phyloP scores from a whole-genome alignment of 2,888 invertebrate genomes.

The Disparrhopalites patrizii region DNA sequence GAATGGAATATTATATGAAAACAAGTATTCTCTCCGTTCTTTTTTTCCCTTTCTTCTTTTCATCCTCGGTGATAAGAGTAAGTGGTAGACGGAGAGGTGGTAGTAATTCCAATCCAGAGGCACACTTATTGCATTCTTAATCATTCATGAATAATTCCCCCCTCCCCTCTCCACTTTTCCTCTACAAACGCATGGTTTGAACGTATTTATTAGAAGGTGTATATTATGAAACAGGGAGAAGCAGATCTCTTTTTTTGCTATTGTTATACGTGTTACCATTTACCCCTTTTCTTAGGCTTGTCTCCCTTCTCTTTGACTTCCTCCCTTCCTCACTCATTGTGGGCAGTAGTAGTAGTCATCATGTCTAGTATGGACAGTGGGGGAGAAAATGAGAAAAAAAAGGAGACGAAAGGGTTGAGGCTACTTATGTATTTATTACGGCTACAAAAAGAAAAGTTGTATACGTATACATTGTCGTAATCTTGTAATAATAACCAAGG shows the following conservation, averaged over 20 bases:
- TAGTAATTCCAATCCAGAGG: slow-evolving; percentile 9
- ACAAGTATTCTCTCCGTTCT: too few relatives aligned
- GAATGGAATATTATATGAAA: too few relatives aligned
- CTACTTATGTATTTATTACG: slow-evolving; percentile 15
- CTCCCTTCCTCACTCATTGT: too few relatives aligned
- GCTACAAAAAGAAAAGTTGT: too few relatives aligned
- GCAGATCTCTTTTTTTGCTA: too few relatives aligned
- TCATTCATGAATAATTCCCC: slow-evolving; percentile 15
- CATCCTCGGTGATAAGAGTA: too few relatives aligned
- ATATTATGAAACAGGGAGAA: too few relatives aligned
- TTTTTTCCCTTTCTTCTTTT: too few relatives aligned
- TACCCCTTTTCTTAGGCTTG: neutral
- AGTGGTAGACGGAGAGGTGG: too few relatives aligned
- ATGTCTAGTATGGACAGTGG: neutral
- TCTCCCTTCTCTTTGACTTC: neutral
- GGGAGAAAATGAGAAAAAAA: neutral
- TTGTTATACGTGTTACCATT: slow-evolving; percentile 6
- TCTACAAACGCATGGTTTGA: neutral
- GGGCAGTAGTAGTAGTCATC: neutral
- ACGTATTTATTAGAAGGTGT: slow-evolving; percentile 16
- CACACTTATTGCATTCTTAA: slow-evolving; percentile 15
- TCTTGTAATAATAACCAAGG: slow-evolving; percentile 6
- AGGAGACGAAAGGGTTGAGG: neutral
- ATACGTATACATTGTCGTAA: slow-evolving; percentile 4
- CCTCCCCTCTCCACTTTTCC: too few relatives aligned